Conservation (phyloP, 2,797 vertebrate genomes). For the Margarornis squamiger region DNA sequence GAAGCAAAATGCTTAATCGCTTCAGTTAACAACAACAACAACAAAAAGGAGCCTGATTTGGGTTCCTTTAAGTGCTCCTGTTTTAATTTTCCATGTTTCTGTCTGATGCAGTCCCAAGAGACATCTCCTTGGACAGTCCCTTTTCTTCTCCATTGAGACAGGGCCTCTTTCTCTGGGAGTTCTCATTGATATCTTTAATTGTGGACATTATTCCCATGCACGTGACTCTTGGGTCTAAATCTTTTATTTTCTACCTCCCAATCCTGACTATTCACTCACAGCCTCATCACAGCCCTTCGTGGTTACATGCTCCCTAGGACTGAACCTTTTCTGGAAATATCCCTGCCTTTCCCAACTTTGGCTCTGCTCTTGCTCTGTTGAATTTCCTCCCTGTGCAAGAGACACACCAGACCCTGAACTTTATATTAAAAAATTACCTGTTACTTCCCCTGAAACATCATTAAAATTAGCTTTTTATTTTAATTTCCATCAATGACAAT, state of each 20-base stretch:
- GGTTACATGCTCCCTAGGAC: not conserved
- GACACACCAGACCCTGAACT: not conserved
- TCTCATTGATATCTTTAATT: conserved; percentile 54
- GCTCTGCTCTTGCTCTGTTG: not conserved
- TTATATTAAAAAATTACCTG: not conserved
- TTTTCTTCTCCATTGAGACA: conserved; percentile 37
- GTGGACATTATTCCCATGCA: conserved; percentile 37
- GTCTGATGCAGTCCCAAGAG: conserved; percentile 52
- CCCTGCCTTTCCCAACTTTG: not conserved
- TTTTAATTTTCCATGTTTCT: conserved; percentile 47
- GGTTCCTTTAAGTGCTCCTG: not conserved
- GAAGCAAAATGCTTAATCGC: conserved; percentile 50
- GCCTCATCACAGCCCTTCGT: not conserved
- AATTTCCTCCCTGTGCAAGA: not conserved
- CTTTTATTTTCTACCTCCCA: conserved; percentile 12
- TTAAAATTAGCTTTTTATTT: not conserved
- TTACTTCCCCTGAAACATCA: not conserved
- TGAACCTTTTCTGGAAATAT: not conserved
- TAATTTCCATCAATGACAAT: not conserved
- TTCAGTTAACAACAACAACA: conserved; percentile 58
- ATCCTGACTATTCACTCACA: not conserved
- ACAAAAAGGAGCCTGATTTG: conserved; percentile 35
- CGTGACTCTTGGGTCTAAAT: not conserved
- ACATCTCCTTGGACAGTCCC: conserved; percentile 45
- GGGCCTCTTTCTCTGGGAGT: conserved; percentile 47